Base-by-base conservation (phyloP, 2,888 invertebrate species). In the Phoenoteleia sp. region DNA sequence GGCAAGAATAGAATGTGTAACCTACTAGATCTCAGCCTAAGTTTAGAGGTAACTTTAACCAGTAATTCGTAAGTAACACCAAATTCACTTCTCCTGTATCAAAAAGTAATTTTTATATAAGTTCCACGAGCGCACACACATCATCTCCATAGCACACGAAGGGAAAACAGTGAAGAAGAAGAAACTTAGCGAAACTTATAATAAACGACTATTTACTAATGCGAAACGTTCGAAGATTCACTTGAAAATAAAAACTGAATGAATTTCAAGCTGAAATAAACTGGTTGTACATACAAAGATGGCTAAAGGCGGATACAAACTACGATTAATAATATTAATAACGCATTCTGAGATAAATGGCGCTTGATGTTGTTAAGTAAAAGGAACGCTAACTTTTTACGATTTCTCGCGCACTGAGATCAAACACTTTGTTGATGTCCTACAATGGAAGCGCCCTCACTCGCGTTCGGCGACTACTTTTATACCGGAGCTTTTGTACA, bases 41-140 rank as follows among this genome's bases (percentile, higher is more conserved):
- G 91, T 91, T 90, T 92, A 91, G 88, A 86, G 87, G 76, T 91
- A 90, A 80, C 62, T 79, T 82, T 84, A 84, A 84, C 76, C 84
- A 84, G 62, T 90, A 90, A 87, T 89, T 91, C 91, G 87, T 92
- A 93, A 92, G 90, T 91, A 93, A 93, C 92, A 93, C 93, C 93
- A 92, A 93, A 92, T 91, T 91, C 91, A 92, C 91, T 91, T 90
- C 23, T 87, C 88, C 89, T 91, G 91, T 92, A 91, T 91, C 88
- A 91, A 93, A 90, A 91, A 90, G 83, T 91, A 91, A 92, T 92
- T 93, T 93, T 93, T 92, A 91, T 93, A 92, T 92, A 91, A 93
- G 92, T 92, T 92, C 89, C 90, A 92, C 89, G 89, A 89, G 90
- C 92, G 92, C 93, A 93, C 93, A 93, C 39, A 39, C 58, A 39